Conservation (phyloP, 2,797 vertebrate genomes). For the Amblyopsis hoosieri region DNA sequence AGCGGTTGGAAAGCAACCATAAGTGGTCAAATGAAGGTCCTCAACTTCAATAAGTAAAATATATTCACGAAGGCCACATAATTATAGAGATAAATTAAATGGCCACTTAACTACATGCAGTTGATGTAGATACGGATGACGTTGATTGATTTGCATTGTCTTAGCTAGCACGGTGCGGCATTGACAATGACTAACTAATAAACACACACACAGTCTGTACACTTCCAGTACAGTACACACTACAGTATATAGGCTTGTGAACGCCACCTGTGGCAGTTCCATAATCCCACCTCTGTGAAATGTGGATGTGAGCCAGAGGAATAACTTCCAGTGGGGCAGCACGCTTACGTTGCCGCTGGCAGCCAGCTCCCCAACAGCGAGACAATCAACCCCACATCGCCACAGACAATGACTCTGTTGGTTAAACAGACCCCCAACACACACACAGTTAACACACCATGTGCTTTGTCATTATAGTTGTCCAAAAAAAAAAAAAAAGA, state of each 20-base stretch:
- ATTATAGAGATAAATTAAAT: slow-evolving; percentile 26
- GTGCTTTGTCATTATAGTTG: slow-evolving; percentile 1
- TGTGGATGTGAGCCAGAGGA: slow-evolving; percentile 57
- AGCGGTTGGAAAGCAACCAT: slow-evolving; percentile 16
- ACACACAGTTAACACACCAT: not conserved
- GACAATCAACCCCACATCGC: slow-evolving; percentile 43
- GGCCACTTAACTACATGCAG: slow-evolving; percentile 39
- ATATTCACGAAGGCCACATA: slow-evolving; percentile 18
- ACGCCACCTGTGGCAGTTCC: slow-evolving; percentile 67
- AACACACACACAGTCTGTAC: slow-evolving; percentile 11
- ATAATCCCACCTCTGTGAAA: slow-evolving; percentile 41
- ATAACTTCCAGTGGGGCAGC: slow-evolving; percentile 68
- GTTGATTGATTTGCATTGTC: slow-evolving; percentile 47
- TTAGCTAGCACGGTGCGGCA: slow-evolving; percentile 26
- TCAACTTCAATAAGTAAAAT: slow-evolving; percentile 38
- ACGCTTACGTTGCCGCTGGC: slow-evolving; percentile 18
- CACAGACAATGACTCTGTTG: slow-evolving; percentile 9
- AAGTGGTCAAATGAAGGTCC: slow-evolving; percentile 39
- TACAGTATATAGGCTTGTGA: slow-evolving; percentile 46
- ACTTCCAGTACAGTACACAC: slow-evolving; percentile 8
- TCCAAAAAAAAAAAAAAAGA: not conserved
- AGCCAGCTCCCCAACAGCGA: not conserved
- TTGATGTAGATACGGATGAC: slow-evolving; percentile 28
- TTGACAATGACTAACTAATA: slow-evolving; percentile 43
- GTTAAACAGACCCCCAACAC: slow-evolving; percentile 33